Percentiles rank a stretch among this genome's conserved stretches.
Evolutionary conservation across 2,888 invertebrate species (phyloP).

Genomic region (Metacarcinus magister): DNA sequence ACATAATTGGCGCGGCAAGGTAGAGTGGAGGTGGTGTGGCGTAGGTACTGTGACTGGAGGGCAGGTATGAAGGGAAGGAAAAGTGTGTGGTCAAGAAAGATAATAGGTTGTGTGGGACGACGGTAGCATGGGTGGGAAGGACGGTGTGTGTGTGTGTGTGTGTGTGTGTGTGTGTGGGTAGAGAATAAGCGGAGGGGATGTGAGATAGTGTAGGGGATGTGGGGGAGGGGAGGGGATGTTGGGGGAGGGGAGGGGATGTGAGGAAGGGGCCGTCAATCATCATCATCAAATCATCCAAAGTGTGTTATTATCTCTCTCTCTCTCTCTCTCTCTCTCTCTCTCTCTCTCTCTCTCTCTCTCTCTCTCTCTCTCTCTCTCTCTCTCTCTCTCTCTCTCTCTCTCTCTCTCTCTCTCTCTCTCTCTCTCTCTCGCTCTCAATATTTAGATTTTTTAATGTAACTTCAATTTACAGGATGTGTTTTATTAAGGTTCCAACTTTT

Average conservation of each 20-base stretch:
- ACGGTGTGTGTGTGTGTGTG: background rate
- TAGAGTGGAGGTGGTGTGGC: background rate
- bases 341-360: too few relatives aligned
- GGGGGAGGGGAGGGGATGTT: background rate
- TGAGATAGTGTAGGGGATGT: too few relatives aligned
- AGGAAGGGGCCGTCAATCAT: background rate
- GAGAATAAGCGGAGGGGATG: background rate
- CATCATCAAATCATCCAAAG: background rate
- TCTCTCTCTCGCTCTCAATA: background rate
- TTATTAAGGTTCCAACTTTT: background rate
- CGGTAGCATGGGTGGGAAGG: background rate
- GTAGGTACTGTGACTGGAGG: background rate
- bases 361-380: too few relatives aligned
- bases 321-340: background rate
- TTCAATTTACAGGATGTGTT: background rate
- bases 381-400: background rate
- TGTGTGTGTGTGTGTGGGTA: too few relatives aligned
- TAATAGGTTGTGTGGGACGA: background rate
- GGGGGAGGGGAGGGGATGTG: background rate
- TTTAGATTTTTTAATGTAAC: background rate
- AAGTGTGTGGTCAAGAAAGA: background rate
- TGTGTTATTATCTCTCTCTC: background rate
- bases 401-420: background rate
- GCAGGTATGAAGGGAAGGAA: background rate
- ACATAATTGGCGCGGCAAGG: background rate